Base-by-base conservation (phyloP, 2,888 invertebrate genomes). In the Lysandra bellargus region DNA sequence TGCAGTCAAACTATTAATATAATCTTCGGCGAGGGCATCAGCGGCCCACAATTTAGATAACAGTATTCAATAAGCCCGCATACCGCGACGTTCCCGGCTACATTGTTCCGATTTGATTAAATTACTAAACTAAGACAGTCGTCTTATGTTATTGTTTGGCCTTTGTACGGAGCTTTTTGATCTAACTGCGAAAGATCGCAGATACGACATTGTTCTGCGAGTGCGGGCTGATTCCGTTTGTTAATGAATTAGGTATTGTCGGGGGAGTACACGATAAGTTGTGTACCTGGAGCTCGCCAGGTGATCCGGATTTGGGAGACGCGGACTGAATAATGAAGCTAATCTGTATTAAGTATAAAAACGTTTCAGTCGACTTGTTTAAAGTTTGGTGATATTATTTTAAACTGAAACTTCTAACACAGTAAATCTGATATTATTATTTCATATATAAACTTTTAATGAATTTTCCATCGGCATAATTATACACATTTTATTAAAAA, bases 51-150 rank as follows among this genome's bases (percentile, higher is more conserved):
- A 91, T 91, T 90, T 90, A 91, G 91, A 92, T 92, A 90, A 91
- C 91, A 88, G 88, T 91, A 92, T 92, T 92, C 90, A 92, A 92
- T 92, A 91, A 90, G 86, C 89, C 88, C 88, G 88, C 87, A 89
- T 87, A 85, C 86, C 89, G 88, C 87, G 88, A 83, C 87, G 86
- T 85, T 84, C 85, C 83, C 84, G 82, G 85, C 74, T 77, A 57
- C 84, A 87, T 87, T 91, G 90, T 90, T 89, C 88, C 83, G 86
- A 88, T 90, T 91, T 91, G 91, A 92, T 92, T 90, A 89, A 92
- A 90, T 92, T 91, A 90, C 53, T 33, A 57, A 61, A 76, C 73
- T 79, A 74, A 64, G 79, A 79, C 79, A 75, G 79, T 60, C 79
- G 57, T 79, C 79, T 74, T 78, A 60, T 44, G 76, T 57, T 76